Evolutionary conservation across 2,113 vertebrate genomes (phyloP).

Genomic region (Tetrao urogallus): DNA sequence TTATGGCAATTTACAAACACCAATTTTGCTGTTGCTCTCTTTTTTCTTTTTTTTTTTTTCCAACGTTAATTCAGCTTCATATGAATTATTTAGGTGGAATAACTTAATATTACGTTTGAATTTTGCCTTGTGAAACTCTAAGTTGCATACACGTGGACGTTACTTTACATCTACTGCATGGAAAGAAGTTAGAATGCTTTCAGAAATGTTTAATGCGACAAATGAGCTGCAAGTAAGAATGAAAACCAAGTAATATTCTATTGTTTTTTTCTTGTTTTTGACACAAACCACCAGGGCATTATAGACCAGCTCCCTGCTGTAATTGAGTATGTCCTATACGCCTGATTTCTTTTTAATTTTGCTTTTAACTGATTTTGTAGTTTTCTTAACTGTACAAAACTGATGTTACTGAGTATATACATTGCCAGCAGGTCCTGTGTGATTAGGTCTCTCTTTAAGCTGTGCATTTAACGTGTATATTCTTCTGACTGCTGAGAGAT

Average conservation of each 20-base stretch:
- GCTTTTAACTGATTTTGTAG: not conserved
- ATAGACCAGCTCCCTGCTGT: not conserved
- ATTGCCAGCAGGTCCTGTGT: not conserved
- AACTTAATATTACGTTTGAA: not conserved
- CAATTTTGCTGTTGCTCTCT: not conserved
- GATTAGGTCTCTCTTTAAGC: not conserved
- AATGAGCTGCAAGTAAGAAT: not conserved
- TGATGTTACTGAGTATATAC: not conserved
- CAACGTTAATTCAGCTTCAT: not conserved
- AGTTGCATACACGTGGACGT: not conserved
- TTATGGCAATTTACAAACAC: not conserved
- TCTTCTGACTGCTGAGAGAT: not conserved
- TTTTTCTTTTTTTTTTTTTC: not conserved
- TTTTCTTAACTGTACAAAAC: not conserved
- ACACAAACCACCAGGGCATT: not conserved
- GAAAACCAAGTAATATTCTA: not conserved
- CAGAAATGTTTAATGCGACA: not conserved
- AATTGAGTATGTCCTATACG: not conserved
- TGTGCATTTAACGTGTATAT: not conserved
- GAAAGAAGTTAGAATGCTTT: not conserved
- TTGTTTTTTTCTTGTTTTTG: not conserved
- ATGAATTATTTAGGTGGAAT: not conserved
- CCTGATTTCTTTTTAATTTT: not conserved
- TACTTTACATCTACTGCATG: not conserved
- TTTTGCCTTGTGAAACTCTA: not conserved